phyloP scores from a whole-genome alignment of 2,797 vertebrate species.

The Sebastes matsubarae region DNA sequence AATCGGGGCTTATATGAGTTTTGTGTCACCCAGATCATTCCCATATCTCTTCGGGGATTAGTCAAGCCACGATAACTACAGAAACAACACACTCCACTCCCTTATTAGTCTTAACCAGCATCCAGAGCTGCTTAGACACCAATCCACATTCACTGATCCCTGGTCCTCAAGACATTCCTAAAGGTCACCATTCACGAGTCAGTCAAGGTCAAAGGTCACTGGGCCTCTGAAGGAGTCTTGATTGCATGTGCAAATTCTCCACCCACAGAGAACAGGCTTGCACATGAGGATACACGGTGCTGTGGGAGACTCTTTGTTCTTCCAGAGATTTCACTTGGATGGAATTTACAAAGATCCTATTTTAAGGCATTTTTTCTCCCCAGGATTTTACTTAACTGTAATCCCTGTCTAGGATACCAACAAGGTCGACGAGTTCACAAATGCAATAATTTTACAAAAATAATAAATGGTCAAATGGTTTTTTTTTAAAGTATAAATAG shows the following conservation, averaged over 20 bases:
- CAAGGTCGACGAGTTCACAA: background rate
- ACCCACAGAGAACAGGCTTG: slow-evolving; percentile 50
- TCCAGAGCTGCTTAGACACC: slow-evolving; percentile 22
- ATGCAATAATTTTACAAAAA: background rate
- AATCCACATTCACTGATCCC: slow-evolving; percentile 31
- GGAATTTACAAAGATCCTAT: slow-evolving; percentile 21
- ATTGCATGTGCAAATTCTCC: slow-evolving; percentile 71
- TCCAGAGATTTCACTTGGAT: slow-evolving; percentile 1
- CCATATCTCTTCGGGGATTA: slow-evolving; percentile 8
- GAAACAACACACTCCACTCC: slow-evolving; percentile 12
- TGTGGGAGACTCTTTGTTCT: slow-evolving; percentile 51
- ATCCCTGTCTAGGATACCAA: background rate
- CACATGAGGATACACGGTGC: slow-evolving; percentile 34
- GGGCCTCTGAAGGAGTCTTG: slow-evolving; percentile 59
- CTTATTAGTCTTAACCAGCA: slow-evolving; percentile 32
- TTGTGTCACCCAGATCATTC: background rate
- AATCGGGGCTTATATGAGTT: background rate
- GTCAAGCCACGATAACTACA: background rate
- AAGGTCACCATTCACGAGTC: slow-evolving; percentile 60
- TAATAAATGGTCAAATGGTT: background rate
- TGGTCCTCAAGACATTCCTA: slow-evolving; percentile 46
- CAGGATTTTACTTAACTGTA: background rate
- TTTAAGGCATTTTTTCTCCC: slow-evolving; percentile 4
- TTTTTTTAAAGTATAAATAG: background rate
- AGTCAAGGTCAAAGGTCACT: slow-evolving; percentile 60